Evolutionary conservation across 1,140 invertebrate species (phyloP), one percentile per base, ranked within the genome.

Genomic region (Apis laboriosa): DNA sequence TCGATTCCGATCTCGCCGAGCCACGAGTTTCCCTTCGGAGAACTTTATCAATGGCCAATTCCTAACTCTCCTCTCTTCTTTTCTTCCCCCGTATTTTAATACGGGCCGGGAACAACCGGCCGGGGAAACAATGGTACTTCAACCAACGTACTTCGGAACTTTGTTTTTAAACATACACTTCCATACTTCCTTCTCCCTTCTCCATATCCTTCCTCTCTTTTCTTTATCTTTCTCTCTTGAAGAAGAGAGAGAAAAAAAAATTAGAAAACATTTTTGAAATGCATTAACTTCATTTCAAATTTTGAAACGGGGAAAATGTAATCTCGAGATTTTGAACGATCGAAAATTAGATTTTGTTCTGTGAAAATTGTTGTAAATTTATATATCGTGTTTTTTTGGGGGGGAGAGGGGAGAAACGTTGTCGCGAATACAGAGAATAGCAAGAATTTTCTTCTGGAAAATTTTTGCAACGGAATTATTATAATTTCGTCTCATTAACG

Each of bases 1-100:
- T 75, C 78, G 77, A 60, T 74, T 64, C 76, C 53, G 60, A 83
- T 82, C 80, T 43, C 61, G 58, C 19, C 51, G 19, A 43, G 24
- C 28, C 21, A 28, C 24, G 77, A 79, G 77, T 68, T 84, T 58
- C 64, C 83, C 58, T 84, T 80, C 56, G 12, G 56, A 63, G 71
- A 84, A 84, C 78, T 84, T 84, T 84, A 84, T 80, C 78, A 84
- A 84, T 84, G 77, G 83, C 77, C 83, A 80, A 84, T 84, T 74
- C 78, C 78, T 80, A 81, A 84, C 83, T 84, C 77, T 67, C 83
- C 70, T 55, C 70, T 55, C 51, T 56, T 83, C 76, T 55, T 64
- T 80, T 73, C 70, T 72, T 68, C 64, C 51, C 61, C 53, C 17
- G 77, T 58, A 84, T 84, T 80, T 84, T 68, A 84, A 84, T 84